phyloP scores from a whole-genome alignment of 2,888 invertebrate genomes.

The Melinaea marsaeus region DNA sequence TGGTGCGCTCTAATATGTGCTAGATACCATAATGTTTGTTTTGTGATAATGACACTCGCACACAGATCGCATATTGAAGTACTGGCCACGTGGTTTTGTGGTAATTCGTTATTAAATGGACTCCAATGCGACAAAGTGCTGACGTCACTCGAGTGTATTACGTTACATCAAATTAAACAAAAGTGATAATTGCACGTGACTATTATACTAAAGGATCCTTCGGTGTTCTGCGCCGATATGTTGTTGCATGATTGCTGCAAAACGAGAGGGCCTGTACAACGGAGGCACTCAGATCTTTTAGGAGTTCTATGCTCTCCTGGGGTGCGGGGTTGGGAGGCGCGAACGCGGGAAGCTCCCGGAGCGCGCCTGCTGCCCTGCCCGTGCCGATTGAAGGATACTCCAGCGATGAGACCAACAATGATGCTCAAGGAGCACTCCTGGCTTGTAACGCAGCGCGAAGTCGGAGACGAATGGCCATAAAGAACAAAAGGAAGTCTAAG shows the following conservation, averaged over 20 bases:
- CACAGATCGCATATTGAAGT: constrained; percentile 40
- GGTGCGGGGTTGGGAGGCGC: constrained; percentile 50
- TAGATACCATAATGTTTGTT: constrained; percentile 63
- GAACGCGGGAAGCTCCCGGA: constrained; percentile 51
- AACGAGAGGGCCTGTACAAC: constrained; percentile 70
- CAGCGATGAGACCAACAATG: constrained; percentile 51
- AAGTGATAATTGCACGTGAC: constrained; percentile 47
- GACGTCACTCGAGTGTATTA: constrained; percentile 37
- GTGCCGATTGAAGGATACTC: constrained; percentile 33
- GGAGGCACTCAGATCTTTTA: constrained; percentile 74
- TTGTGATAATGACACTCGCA: constrained; percentile 63
- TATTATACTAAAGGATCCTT: constrained; percentile 48
- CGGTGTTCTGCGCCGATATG: constrained; percentile 65
- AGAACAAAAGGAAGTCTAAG: constrained; percentile 66
- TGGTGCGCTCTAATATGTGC: constrained; percentile 45
- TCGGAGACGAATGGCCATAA: constrained; percentile 71
- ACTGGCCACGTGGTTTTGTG: constrained; percentile 46
- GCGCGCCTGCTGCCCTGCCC: constrained; percentile 41
- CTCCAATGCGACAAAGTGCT: constrained; percentile 24
- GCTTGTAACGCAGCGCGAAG: constrained; percentile 66
- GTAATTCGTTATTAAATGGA: constrained; percentile 21
- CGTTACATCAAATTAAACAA: constrained; percentile 41
- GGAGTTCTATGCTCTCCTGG: constrained; percentile 74
- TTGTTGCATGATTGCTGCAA: constrained; percentile 64
- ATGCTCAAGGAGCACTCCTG: constrained; percentile 59